A percentile compares a stretch with the other conserved stretches of the same genome.
These are phyloP conservation scores for Urocitellus parryii DNA, from an alignment of 2,113 vertebrate species.

Conservation along the genomic window DNA sequence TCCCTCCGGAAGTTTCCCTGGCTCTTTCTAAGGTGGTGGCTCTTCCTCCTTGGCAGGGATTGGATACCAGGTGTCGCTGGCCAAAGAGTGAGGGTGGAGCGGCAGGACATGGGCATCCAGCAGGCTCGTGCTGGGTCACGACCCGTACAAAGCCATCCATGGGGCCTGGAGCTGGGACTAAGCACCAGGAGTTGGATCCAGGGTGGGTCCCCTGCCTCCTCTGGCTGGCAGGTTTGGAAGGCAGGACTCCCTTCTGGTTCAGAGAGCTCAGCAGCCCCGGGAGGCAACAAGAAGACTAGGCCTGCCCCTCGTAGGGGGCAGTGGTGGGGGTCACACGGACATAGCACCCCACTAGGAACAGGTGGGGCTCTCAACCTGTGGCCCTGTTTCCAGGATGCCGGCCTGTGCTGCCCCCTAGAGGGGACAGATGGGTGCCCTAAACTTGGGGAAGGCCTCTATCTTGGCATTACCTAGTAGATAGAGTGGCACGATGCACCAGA, in stretches of 20 bases:
- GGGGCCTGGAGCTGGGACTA: not conserved
- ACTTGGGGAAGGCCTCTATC: accelerated
- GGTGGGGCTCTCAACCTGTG: not conserved
- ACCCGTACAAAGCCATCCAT: not conserved
- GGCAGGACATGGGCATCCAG: too few species aligned
- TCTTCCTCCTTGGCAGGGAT: accelerated
- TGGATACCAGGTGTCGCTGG: not conserved
- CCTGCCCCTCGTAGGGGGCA: not conserved
- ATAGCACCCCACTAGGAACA: accelerated
- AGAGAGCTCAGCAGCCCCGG: not conserved
- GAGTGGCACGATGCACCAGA: accelerated
- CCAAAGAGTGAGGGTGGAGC: too few species aligned
- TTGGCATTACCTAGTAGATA: not conserved
- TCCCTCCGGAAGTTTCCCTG: not conserved
- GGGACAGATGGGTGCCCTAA: accelerated
- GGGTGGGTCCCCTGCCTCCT: not conserved
- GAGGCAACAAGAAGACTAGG: not conserved
- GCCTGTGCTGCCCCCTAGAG: not conserved
- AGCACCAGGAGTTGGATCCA: not conserved
- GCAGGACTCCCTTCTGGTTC: not conserved
- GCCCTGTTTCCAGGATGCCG: not conserved
- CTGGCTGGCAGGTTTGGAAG: not conserved
- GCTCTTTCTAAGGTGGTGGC: not conserved
- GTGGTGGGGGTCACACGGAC: not conserved
- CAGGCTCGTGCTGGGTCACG: accelerated